phyloP scores from a whole-genome alignment of 2,797 vertebrate species.

The Moxostoma hubbsi region DNA sequence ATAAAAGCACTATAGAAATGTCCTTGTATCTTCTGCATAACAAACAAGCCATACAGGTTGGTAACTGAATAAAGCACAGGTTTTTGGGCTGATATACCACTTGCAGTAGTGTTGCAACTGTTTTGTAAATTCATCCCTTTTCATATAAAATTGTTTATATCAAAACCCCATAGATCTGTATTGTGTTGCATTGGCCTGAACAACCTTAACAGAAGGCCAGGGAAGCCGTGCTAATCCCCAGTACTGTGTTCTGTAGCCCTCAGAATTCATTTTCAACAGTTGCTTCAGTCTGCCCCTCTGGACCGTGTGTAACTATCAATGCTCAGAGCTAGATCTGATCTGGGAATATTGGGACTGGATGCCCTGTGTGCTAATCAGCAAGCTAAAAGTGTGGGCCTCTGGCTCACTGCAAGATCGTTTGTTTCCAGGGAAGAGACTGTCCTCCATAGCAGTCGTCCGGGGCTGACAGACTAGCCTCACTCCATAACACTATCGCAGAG shows the following conservation, averaged over 20 bases:
- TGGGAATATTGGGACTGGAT: constrained; percentile 32
- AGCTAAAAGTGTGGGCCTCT: constrained; percentile 40
- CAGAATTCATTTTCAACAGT: constrained; percentile 31
- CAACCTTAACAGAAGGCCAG: background rate
- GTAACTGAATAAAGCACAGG: no score
- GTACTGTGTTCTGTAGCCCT: constrained; percentile 18
- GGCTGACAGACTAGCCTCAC: constrained; percentile 17
- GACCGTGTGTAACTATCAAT: constrained; percentile 9
- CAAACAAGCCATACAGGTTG: no score
- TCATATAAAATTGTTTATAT: background rate
- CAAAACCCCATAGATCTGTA: background rate
- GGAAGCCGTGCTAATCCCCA: constrained; percentile 16
- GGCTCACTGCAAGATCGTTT: constrained; percentile 16
- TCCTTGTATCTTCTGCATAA: no score
- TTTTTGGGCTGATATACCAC: background rate
- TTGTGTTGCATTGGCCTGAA: background rate
- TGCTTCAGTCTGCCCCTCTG: constrained; percentile 17
- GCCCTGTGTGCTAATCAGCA: constrained; percentile 38
- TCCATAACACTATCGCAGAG: constrained; percentile 20
- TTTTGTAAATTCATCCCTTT: background rate
- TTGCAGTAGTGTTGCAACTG: background rate
- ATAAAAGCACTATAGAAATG: no score
- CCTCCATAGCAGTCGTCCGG: background rate
- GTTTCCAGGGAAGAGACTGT: constrained; percentile 25
- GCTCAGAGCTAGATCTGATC: constrained; percentile 39